Evolutionary conservation across 1,140 invertebrate species (phyloP).

Genomic region (Drosophila kohkoa): DNA sequence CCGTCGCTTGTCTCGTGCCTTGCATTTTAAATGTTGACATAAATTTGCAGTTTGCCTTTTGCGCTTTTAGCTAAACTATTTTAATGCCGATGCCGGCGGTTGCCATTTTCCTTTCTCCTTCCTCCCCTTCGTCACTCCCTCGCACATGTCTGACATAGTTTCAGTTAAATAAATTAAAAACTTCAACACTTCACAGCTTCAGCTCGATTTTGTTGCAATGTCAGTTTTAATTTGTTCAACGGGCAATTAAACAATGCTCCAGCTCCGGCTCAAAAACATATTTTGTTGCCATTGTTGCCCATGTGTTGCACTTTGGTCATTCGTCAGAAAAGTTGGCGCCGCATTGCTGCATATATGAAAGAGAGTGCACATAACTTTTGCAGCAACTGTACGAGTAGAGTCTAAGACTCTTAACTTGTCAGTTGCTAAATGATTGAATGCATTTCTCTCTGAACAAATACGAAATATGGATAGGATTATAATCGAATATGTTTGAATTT

Average conservation of each 20-base stretch:
- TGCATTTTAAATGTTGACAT: conserved; percentile 67
- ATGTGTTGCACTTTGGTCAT: conserved; percentile 20
- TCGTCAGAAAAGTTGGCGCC: conserved; percentile 4
- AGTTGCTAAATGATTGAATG: conserved; percentile 28
- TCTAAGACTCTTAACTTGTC: conserved; percentile 6
- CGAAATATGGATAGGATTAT: conserved; percentile 4
- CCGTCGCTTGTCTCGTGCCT: conserved; percentile 47
- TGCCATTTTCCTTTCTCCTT: background rate
- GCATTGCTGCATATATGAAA: background rate
- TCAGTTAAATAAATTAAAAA: conserved; percentile 65
- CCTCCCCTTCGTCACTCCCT: background rate
- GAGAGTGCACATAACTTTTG: conserved; percentile 14
- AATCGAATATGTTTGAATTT: background rate
- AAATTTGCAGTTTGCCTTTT: conserved; percentile 65
- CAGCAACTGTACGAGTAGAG: conserved; percentile 12
- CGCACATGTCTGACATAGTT: conserved; percentile 46
- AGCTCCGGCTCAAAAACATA: background rate
- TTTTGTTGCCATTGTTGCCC: conserved; percentile 8
- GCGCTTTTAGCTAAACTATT: conserved; percentile 61
- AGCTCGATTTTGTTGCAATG: conserved; percentile 35
- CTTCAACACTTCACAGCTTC: conserved; percentile 48
- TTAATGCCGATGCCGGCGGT: conserved; percentile 37
- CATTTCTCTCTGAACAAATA: background rate
- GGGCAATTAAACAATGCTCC: conserved; percentile 50
- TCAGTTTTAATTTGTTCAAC: conserved; percentile 47